Evolutionary conservation across 2,797 vertebrate genomes (phyloP).

Genomic region (Myotis planiceps): DNA sequence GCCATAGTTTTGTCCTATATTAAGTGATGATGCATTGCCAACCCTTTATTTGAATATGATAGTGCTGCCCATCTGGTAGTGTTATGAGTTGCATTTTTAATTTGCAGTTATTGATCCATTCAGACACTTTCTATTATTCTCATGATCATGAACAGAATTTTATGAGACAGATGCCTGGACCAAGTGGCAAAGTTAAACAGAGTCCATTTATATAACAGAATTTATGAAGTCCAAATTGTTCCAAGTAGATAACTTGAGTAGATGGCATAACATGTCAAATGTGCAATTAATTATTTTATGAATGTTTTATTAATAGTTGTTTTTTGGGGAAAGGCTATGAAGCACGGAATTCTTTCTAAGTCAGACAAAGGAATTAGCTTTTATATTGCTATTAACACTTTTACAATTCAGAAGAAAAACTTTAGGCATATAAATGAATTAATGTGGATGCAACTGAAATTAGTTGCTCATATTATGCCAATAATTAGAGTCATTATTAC

Average conservation of each 20-base stretch:
- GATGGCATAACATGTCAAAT: conserved; percentile 44
- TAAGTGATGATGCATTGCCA: neutral
- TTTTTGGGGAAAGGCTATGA: neutral
- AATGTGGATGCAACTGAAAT: neutral
- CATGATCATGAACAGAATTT: conserved; percentile 51
- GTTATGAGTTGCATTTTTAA: conserved; percentile 5
- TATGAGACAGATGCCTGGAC: conserved; percentile 47
- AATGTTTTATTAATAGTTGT: neutral
- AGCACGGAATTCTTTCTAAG: neutral
- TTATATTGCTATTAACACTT: neutral
- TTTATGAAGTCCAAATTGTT: conserved; percentile 42
- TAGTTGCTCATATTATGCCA: neutral
- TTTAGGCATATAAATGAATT: neutral
- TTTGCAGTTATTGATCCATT: neutral
- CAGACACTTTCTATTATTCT: conserved; percentile 20
- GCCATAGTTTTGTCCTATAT: neutral
- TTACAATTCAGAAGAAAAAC: neutral
- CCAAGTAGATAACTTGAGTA: conserved; percentile 33
- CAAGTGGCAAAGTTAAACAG: conserved; percentile 50
- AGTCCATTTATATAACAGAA: conserved; percentile 24
- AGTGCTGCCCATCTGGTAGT: neutral
- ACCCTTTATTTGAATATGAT: conserved; percentile 34
- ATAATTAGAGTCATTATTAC: neutral
- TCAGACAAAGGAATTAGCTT: neutral
- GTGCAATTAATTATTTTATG: conserved; percentile 23